Evolutionary conservation across 2,888 invertebrate genomes (phyloP).

Genomic region (Peribatodes rhomboidaria): DNA sequence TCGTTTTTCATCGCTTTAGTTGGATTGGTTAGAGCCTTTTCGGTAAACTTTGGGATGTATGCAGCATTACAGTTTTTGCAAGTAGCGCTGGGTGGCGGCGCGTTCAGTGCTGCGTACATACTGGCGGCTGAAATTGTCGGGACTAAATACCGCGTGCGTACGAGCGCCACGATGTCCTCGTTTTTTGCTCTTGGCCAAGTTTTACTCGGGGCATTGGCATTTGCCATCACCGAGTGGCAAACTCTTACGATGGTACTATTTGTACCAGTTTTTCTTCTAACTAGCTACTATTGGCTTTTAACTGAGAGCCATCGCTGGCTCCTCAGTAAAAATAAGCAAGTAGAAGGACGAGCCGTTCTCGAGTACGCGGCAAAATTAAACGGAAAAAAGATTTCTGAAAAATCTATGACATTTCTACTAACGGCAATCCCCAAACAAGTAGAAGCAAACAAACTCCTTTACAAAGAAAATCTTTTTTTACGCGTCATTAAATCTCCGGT

Average conservation of each 20-base stretch:
- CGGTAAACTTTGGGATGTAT: conserved; percentile 78
- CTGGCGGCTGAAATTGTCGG: conserved; percentile 92
- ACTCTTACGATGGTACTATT: conserved; percentile 88
- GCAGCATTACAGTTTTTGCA: conserved; percentile 73
- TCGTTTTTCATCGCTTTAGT: conserved; percentile 73
- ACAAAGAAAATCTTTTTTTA: conserved; percentile 59
- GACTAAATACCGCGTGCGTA: conserved; percentile 89
- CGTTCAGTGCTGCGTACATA: conserved; percentile 80
- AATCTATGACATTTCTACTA: conserved; percentile 71
- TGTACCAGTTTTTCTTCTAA: conserved; percentile 88
- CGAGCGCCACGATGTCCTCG: conserved; percentile 89
- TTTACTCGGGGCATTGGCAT: conserved; percentile 89
- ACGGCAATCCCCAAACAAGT: conserved; percentile 65
- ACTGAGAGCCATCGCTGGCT: conserved; percentile 93
- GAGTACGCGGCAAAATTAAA: conserved; percentile 88
- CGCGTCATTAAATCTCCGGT: conserved; percentile 84
- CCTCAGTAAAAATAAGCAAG: conserved; percentile 88
- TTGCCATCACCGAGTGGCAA: conserved; percentile 90
- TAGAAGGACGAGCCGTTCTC: conserved; percentile 87
- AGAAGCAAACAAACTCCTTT: conserved; percentile 48
- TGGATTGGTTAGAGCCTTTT: conserved; percentile 75
- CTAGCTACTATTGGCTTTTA: conserved; percentile 89
- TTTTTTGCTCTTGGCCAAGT: conserved; percentile 92
- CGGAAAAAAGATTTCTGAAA: conserved; percentile 80
- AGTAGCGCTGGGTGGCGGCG: conserved; percentile 76